These are phyloP conservation scores for Danaus chrysippus DNA, from an alignment of 2,888 invertebrate genomes.

Conservation along the genomic window DNA sequence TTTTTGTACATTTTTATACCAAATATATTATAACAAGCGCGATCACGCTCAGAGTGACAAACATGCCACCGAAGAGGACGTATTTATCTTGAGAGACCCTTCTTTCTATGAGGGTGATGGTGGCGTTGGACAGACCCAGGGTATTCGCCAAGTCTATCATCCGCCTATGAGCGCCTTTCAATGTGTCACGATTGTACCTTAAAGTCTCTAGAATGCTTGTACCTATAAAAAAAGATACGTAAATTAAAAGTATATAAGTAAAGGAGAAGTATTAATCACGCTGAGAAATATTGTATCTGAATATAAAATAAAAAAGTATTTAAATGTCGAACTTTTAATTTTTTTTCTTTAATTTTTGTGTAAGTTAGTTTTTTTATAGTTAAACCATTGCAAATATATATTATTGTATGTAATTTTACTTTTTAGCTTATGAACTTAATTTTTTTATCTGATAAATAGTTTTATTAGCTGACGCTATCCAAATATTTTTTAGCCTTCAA, in stretches of 20 bases:
- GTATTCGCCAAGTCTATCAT: constrained; percentile 95
- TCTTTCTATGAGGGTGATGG: constrained; percentile 95
- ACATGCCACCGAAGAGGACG: constrained; percentile 92
- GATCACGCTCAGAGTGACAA: constrained; percentile 89
- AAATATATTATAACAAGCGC: constrained; percentile 86
- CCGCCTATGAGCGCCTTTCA: constrained; percentile 92
- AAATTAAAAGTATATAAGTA: not conserved
- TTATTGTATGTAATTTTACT: too few species aligned
- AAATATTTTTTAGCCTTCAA: too few species aligned
- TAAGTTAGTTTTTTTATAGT: too few species aligned
- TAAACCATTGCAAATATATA: too few species aligned
- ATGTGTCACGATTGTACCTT: constrained; percentile 87
- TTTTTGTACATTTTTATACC: constrained; percentile 48
- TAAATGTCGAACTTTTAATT: too few species aligned
- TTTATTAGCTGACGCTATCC: too few species aligned
- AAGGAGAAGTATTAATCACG: not conserved
- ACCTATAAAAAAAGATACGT: constrained; percentile 66
- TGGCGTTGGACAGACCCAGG: constrained; percentile 95
- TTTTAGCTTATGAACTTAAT: too few species aligned
- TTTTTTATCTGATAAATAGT: too few species aligned
- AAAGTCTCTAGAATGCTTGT: constrained; percentile 88
- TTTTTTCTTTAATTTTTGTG: too few species aligned
- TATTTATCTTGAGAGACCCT: constrained; percentile 93
- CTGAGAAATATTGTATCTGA: too few species aligned
- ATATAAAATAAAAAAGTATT: too few species aligned